Evolutionary conservation across 2,113 vertebrate genomes (phyloP).

Genomic region (Nothobranchius furzeri): DNA sequence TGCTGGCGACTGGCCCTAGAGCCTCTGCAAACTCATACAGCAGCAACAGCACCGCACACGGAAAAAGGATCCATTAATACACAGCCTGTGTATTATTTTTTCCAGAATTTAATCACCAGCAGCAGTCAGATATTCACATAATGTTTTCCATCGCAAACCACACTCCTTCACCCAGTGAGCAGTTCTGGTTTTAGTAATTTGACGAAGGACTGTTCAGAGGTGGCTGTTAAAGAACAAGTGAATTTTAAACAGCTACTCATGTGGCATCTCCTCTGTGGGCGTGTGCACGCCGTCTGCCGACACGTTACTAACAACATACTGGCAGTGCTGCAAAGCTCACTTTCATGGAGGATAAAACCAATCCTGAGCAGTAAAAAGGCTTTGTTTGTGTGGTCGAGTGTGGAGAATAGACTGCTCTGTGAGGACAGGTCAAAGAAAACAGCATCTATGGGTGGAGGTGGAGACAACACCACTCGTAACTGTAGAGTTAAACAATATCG

Average conservation of each 20-base stretch:
- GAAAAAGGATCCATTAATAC: not conserved
- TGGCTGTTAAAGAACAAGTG: slow-evolving; percentile 12
- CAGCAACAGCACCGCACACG: not conserved
- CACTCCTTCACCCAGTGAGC: slow-evolving; percentile 1
- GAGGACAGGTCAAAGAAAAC: not conserved
- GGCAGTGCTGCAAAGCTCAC: not conserved
- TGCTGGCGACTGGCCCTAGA: slow-evolving; percentile 11
- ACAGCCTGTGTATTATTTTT: too few species aligned
- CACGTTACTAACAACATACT: slow-evolving; percentile 11
- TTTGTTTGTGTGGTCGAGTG: not conserved
- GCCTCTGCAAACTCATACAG: slow-evolving; percentile 1
- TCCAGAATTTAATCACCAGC: not conserved
- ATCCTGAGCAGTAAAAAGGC: not conserved
- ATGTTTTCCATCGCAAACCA: not conserved
- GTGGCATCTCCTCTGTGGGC: slow-evolving; percentile 24
- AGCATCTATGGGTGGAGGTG: not conserved
- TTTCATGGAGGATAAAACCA: not conserved
- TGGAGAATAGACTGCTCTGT: not conserved
- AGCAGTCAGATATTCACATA: not conserved
- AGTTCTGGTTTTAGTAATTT: slow-evolving; percentile 6
- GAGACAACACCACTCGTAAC: not conserved
- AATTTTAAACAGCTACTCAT: slow-evolving; percentile 26
- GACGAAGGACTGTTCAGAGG: slow-evolving; percentile 19
- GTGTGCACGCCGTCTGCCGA: slow-evolving; percentile 15
- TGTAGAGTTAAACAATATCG: not conserved